These are phyloP conservation scores for Pandemis corylana DNA, from an alignment of 2,888 invertebrate species.

Conservation along the genomic window DNA sequence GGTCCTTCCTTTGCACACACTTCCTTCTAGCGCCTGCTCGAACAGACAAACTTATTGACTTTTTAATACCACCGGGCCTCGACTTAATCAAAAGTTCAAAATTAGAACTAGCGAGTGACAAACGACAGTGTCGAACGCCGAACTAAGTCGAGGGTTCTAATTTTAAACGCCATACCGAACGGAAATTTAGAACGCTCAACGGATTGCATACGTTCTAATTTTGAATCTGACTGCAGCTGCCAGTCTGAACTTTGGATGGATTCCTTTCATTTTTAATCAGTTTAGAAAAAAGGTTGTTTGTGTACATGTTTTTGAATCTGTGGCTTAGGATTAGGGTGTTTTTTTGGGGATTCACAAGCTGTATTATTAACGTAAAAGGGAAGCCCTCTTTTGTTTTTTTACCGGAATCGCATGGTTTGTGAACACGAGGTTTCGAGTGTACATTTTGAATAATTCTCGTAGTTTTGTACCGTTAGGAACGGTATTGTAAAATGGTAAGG, in stretches of 20 bases:
- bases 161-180: constrained; percentile 79
- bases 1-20: neutral
- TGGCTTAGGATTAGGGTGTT: constrained; percentile 18
- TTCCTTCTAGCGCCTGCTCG: no score
- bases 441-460: constrained; percentile 34
- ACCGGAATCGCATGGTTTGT: constrained; percentile 23
- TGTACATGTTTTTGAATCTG: constrained; percentile 37
- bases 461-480: constrained; percentile 40
- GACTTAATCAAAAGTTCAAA: constrained; percentile 59
- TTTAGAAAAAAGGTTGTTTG: constrained; percentile 38
- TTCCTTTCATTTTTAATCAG: constrained; percentile 51
- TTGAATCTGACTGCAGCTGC: constrained; percentile 79
- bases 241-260: constrained; percentile 77
- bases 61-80: constrained; percentile 40
- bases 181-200: constrained; percentile 81
- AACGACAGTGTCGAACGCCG: constrained; percentile 79
- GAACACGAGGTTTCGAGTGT: constrained; percentile 25
- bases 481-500: constrained; percentile 37
- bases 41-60: neutral
- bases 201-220: constrained; percentile 77
- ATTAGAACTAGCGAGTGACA: constrained; percentile 77
- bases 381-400: constrained; percentile 2
- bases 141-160: constrained; percentile 79
- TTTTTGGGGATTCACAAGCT: constrained; percentile 5
- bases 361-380: constrained; percentile 18